Percentiles rank a stretch among this genome's conserved stretches.
Evolutionary conservation across 2,888 invertebrate species (phyloP).

Genomic region (Chrysolina oricalcia): DNA sequence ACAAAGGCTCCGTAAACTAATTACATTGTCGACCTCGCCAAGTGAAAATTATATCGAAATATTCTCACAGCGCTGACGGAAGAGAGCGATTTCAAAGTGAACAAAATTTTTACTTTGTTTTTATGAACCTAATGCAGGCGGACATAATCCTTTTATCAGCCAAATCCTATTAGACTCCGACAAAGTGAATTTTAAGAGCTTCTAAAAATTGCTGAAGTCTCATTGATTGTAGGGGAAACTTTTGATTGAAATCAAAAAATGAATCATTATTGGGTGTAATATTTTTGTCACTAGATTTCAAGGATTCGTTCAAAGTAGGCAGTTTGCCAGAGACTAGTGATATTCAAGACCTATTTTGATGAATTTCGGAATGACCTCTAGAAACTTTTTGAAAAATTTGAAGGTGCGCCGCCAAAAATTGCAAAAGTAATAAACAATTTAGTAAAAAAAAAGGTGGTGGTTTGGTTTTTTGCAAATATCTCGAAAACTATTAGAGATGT

Average conservation of each 20-base stretch:
- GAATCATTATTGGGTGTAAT: slow-evolving; percentile 22
- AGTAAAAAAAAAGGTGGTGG: too few species aligned
- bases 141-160: slow-evolving; percentile 61
- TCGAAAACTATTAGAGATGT: too few species aligned
- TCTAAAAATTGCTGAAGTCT: slow-evolving; percentile 62
- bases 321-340: too few species aligned
- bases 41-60: slow-evolving; percentile 25
- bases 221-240: slow-evolving; percentile 64
- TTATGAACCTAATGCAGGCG: slow-evolving; percentile 56
- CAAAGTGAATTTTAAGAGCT: slow-evolving; percentile 65
- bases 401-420: too few species aligned
- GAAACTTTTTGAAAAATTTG: too few species aligned
- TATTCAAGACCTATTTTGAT: too few species aligned
- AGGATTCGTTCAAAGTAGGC: too few species aligned
- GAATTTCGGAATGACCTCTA: too few species aligned
- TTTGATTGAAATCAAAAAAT: slow-evolving; percentile 62
- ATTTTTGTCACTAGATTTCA: neutral
- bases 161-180: slow-evolving; percentile 61
- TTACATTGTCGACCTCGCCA: slow-evolving; percentile 28
- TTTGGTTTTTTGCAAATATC: too few species aligned
- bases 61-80: slow-evolving; percentile 32
- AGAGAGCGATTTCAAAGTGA: slow-evolving; percentile 51
- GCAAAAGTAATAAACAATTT: too few species aligned
- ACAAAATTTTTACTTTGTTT: slow-evolving; percentile 54
- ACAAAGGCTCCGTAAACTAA: slow-evolving; percentile 29